These are phyloP conservation scores for Lasius fuliginosus DNA, from an alignment of 2,888 invertebrate genomes.

Conservation along the genomic window DNA sequence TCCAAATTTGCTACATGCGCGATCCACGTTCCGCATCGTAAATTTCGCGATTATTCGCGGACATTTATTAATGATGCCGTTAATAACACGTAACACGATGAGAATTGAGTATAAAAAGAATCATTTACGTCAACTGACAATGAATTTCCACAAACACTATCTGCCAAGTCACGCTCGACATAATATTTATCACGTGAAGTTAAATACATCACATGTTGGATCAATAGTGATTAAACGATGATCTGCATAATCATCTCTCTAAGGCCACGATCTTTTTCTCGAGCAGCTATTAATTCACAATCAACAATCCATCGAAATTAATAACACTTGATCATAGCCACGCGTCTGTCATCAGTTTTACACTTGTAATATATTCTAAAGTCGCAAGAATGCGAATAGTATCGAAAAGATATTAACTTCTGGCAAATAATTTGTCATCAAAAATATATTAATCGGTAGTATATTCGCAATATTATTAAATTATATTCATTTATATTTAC, in stretches of 20 bases:
- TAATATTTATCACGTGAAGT: not conserved
- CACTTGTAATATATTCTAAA: not conserved
- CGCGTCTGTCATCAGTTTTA: not conserved
- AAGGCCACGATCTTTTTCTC: slow-evolving; percentile 1
- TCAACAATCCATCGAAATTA: not conserved
- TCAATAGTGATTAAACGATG: slow-evolving; percentile 10
- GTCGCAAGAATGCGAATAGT: not conserved
- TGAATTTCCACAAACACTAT: not conserved
- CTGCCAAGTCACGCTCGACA: not conserved
- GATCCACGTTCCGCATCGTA: not conserved
- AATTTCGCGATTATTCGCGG: slow-evolving; percentile 18
- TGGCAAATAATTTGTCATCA: not conserved
- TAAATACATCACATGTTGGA: slow-evolving; percentile 20
- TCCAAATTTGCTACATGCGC: not conserved
- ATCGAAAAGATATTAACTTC: not conserved
- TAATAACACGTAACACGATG: slow-evolving; percentile 26
- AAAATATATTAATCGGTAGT: slow-evolving; percentile 8
- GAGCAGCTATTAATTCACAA: slow-evolving; percentile 14
- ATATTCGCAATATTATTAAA: not conserved
- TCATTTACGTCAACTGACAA: slow-evolving; percentile 11
- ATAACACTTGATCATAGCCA: not conserved
- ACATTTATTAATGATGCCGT: slow-evolving; percentile 45
- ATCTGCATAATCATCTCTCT: slow-evolving; percentile 7
- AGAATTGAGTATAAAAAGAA: slow-evolving; percentile 18
- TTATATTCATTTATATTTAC: not conserved